A percentile compares a stretch with the other conserved stretches of the same genome.
Conservation (phyloP, 2,888 invertebrate genomes). For the Geophilus truncorum region DNA sequence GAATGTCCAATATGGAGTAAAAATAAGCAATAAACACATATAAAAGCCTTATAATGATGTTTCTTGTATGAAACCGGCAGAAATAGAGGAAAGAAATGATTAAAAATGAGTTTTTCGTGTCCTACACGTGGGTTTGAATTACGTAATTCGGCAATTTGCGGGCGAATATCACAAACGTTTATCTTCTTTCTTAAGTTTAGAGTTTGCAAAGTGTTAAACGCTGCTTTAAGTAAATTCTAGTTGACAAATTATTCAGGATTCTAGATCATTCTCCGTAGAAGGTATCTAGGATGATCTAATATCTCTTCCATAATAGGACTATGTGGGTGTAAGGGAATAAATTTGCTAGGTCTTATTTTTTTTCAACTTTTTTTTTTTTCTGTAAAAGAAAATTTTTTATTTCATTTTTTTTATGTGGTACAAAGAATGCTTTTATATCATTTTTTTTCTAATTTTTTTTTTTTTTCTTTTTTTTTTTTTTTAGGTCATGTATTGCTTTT, state of each 20-base stretch:
- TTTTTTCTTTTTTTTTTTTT: constrained; percentile 43
- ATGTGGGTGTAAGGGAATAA: not conserved
- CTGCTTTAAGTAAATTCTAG: not conserved
- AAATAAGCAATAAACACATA: too few relatives aligned
- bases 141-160: not conserved
- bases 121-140: not conserved
- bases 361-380: not conserved
- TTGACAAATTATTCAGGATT: not conserved
- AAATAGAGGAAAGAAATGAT: not conserved
- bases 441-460: too few relatives aligned
- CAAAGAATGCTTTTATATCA: too few relatives aligned
- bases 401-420: too few relatives aligned
- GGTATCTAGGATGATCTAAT: constrained; percentile 4
- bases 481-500: constrained; percentile 92
- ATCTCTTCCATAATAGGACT: not conserved
- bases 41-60: too few relatives aligned
- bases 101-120: not conserved
- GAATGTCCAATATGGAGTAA: too few relatives aligned
- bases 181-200: not conserved
- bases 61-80: too few relatives aligned
- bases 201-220: not conserved
- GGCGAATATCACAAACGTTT: not conserved
- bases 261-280: not conserved
- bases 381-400: too few relatives aligned
- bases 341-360: too few relatives aligned